Evolutionary conservation across 1,140 invertebrate species (phyloP), one percentile per base, ranked within the genome.

Genomic region (Lanistes nyassanus): DNA sequence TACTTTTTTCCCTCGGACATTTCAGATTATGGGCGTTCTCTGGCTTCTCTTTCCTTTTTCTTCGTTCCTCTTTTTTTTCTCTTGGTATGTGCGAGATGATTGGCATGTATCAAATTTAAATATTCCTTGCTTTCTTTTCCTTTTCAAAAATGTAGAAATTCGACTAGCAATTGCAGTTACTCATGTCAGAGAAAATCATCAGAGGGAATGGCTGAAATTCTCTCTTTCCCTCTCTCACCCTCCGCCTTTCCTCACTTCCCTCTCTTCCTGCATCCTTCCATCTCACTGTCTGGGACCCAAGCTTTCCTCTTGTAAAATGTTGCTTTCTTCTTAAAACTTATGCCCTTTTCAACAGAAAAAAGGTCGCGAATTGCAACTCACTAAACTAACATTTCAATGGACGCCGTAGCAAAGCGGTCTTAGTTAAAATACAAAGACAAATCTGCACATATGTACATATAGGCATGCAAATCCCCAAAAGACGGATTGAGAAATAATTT

Each of bases 401-500:
- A 62, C 11, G 34, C n/a, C 26, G 23, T n/a, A 29, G 34, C 58
- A 62, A 31, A 4, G 58, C 11, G 11, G 34, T 62, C 11, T 29
- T 9, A 9, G 11, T 31, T n/a, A n/a, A 3, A n/a, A 9, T 13
- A 62, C 11, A 62, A 9, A 62, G 58, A 62, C 13, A 62, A 31
- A 9, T 13, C n/a, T 6, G n/a, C n/a, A 16, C n/a, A 62, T 2
- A 62, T n/a, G 34, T n/a, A 62, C n/a, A 62, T 13, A 55, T 13
- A 55, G 53, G n/a, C 13, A 55, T n/a, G n/a, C n/a, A n/a, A n/a
- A n/a, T n/a, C n/a, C n/a, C n/a, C n/a, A n/a, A 55, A n/a, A 55
- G 53, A 55, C 13, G n/a, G 53, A 55, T n/a, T 29, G 58, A 62
- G 58, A 62, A 31, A 62, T n/a, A 62, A n/a, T n/a, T n/a, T n/a